These are phyloP conservation scores for Leptopilina syphax DNA, from an alignment of 2,888 invertebrate genomes.

Conservation along the genomic window DNA sequence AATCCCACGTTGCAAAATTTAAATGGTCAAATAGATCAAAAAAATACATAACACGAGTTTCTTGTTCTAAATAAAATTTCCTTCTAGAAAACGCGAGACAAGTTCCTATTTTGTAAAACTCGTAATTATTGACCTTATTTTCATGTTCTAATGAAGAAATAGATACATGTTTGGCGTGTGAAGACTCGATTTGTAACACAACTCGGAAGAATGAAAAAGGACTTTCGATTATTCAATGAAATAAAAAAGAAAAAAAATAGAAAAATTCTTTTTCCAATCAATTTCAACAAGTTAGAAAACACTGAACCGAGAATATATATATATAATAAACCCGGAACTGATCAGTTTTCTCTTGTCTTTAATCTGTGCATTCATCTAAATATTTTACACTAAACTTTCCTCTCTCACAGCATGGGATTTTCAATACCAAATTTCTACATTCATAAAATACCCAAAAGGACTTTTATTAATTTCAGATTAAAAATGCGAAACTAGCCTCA, in stretches of 20 bases:
- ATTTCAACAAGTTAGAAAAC: neutral
- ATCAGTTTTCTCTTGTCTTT: constrained; percentile 29
- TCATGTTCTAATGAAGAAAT: constrained; percentile 1
- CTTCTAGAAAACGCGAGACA: neutral
- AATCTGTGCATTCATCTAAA: constrained; percentile 30
- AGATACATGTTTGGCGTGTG: neutral
- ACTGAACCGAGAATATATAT: neutral
- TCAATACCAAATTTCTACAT: constrained; percentile 13
- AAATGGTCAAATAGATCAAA: constrained; percentile 30
- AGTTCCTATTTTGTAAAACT: neutral
- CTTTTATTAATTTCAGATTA: constrained; percentile 6
- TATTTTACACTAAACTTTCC: constrained; percentile 18
- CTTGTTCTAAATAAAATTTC: constrained; percentile 10
- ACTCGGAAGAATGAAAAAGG: neutral
- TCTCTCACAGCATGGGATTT: constrained; percentile 29
- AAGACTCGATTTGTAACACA: no score
- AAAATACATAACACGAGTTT: neutral
- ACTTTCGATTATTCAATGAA: neutral
- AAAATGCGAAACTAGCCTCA: neutral
- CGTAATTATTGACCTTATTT: constrained; percentile 16
- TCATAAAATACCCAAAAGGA: neutral
- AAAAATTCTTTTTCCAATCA: neutral
- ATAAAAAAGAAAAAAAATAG: neutral
- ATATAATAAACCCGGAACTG: constrained; percentile 21
- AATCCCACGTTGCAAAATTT: constrained; percentile 35